Evolutionary conservation across 2,888 invertebrate genomes (phyloP).

Genomic region (Drosophila eohydei): DNA sequence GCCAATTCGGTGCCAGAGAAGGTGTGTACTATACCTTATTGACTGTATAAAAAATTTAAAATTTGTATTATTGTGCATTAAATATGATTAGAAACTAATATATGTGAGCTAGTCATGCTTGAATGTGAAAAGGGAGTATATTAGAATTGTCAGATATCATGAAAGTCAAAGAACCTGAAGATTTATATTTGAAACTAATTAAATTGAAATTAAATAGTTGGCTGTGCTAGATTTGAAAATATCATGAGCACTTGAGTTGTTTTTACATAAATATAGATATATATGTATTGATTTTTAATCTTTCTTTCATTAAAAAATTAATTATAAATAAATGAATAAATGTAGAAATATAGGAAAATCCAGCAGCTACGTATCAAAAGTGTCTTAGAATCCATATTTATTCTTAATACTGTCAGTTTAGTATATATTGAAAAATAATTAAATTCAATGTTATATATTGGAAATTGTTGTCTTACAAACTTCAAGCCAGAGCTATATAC

Average conservation of each 20-base stretch:
- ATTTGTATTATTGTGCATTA: background rate
- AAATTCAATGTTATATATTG: too few relatives aligned
- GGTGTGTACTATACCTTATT: conserved; percentile 19
- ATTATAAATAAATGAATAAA: background rate
- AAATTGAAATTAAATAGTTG: background rate
- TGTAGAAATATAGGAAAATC: too few relatives aligned
- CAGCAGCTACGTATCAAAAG: too few relatives aligned
- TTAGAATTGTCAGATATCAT: background rate
- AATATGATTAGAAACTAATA: background rate
- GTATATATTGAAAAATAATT: too few relatives aligned
- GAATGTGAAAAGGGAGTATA: background rate
- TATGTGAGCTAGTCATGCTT: background rate
- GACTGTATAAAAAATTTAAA: background rate
- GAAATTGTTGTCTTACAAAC: too few relatives aligned
- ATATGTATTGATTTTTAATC: background rate
- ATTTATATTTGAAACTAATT: background rate
- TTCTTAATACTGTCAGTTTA: too few relatives aligned
- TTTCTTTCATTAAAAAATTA: background rate
- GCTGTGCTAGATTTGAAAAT: background rate
- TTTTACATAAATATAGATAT: background rate
- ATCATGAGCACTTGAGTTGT: background rate
- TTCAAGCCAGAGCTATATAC: background rate
- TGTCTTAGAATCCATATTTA: too few relatives aligned
- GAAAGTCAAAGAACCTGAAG: background rate
- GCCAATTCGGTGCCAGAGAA: conserved; percentile 11